Evolutionary conservation across 2,888 invertebrate species (phyloP).

Genomic region (Synergus gifuensis): DNA sequence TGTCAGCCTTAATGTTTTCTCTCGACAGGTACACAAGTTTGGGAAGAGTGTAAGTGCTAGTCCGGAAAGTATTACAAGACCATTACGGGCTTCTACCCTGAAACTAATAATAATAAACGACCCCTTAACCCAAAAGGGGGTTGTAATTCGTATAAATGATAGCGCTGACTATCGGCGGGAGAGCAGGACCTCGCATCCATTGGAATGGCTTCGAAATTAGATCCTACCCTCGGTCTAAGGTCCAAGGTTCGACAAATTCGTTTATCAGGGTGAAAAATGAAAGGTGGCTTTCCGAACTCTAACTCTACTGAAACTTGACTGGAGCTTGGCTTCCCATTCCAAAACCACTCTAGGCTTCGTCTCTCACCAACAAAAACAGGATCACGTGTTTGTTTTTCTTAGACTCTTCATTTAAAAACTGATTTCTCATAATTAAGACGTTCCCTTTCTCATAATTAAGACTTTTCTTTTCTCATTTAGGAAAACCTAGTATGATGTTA

Average conservation of each 20-base stretch:
- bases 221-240: conserved; percentile 71
- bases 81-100: conserved; percentile 59
- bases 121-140: conserved; percentile 64
- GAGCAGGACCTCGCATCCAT: conserved; percentile 65
- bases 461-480: not conserved
- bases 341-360: conserved; percentile 2
- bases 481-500: not conserved
- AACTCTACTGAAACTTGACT: conserved; percentile 38
- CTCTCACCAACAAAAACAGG: not conserved
- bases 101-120: conserved; percentile 74
- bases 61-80: conserved; percentile 54
- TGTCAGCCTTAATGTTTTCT: not conserved
- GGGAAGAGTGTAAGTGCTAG: conserved; percentile 25
- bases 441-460: not conserved
- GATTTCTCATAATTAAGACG: conserved; percentile 9
- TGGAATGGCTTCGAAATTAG: conserved; percentile 76
- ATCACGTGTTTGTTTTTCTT: conserved; percentile 7
- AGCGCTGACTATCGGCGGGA: conserved; percentile 60
- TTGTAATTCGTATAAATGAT: conserved; percentile 78
- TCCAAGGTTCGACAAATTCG: conserved; percentile 77
- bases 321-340: not conserved
- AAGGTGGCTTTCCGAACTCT: conserved; percentile 55
- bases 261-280: conserved; percentile 76
- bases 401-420: not conserved
- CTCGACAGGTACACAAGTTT: conserved; percentile 30